Conservation (phyloP, 2,113 vertebrate genomes). For the Poecile atricapillus region DNA sequence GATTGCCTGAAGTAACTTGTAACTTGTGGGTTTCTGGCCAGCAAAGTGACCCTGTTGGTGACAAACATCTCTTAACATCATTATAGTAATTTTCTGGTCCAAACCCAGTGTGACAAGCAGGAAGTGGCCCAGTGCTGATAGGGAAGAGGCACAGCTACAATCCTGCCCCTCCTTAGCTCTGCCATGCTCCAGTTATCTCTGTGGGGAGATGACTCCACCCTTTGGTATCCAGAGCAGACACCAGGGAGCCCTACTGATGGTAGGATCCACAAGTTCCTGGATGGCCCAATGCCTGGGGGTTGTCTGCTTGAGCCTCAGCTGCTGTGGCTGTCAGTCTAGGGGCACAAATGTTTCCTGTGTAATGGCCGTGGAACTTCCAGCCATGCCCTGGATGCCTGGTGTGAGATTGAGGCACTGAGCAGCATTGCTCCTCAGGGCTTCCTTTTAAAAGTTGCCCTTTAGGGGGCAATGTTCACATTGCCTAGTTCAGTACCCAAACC, state of each 20-base stretch:
- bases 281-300: background rate
- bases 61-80: background rate
- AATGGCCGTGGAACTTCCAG: background rate
- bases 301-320: background rate
- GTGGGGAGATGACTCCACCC: background rate
- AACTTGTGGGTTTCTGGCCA: background rate
- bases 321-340: background rate
- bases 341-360: background rate
- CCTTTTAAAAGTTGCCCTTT: background rate
- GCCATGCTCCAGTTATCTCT: background rate
- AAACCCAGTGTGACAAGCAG: background rate
- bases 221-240: background rate
- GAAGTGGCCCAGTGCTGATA: background rate
- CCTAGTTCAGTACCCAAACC: background rate
- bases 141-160: background rate
- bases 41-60: background rate
- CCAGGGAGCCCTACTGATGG: background rate
- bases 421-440: background rate
- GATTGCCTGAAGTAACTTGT: background rate
- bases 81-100: background rate
- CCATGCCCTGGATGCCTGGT: background rate
- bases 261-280: background rate
- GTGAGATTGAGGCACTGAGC: background rate
- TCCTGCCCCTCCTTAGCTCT: background rate
- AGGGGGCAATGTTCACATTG: background rate